Conservation (phyloP, 2,113 vertebrate species). For the Microtus ochrogaster region DNA sequence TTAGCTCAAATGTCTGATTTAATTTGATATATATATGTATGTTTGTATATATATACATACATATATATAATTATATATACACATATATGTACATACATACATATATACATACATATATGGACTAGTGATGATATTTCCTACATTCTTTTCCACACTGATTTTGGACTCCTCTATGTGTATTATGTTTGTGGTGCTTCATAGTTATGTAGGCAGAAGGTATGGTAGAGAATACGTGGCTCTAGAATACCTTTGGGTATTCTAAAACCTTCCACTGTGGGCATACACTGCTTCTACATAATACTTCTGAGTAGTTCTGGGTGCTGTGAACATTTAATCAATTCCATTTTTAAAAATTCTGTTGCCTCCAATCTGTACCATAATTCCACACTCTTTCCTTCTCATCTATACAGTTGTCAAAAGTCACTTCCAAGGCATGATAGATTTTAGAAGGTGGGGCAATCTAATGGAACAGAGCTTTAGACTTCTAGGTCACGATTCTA, state of each 20-base stretch:
- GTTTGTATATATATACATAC: not conserved
- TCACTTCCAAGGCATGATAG: not conserved
- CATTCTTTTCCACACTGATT: not conserved
- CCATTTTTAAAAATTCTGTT: not conserved
- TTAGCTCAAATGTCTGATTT: constrained; percentile 44
- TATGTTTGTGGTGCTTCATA: not conserved
- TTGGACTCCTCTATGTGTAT: not conserved
- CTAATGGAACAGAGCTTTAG: not conserved
- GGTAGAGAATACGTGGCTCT: not conserved
- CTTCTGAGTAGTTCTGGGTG: not conserved
- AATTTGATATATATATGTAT: not conserved
- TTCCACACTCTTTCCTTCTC: not conserved
- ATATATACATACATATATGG: too few species aligned
- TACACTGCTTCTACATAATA: not conserved
- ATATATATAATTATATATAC: accelerated
- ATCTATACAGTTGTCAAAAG: not conserved
- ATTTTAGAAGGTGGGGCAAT: constrained; percentile 32
- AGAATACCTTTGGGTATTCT: not conserved
- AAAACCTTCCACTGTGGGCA: not conserved
- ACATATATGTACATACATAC: too few species aligned
- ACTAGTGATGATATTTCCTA: not conserved
- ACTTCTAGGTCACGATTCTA: constrained; percentile 30
- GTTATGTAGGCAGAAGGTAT: not conserved
- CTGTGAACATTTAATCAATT: not conserved
- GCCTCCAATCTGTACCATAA: constrained; percentile 32